Evolutionary conservation across 2,888 invertebrate species (phyloP).

Genomic region (Caenorhabditis sp.): DNA sequence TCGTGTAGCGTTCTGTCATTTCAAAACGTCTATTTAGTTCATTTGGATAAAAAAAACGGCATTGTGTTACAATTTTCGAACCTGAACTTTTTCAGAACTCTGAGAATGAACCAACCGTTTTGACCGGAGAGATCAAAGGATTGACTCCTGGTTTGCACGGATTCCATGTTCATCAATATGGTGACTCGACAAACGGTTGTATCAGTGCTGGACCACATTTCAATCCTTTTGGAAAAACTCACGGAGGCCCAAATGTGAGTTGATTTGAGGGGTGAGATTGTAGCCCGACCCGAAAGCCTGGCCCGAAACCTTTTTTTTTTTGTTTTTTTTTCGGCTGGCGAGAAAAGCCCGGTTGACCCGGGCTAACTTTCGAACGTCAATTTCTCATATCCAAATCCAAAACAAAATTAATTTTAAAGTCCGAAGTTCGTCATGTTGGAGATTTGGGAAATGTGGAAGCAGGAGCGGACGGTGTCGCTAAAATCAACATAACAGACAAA

Average conservation of each 20-base stretch:
- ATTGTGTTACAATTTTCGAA: background rate
- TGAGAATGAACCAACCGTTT: conserved; percentile 53
- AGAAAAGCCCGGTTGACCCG: no score
- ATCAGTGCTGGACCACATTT: conserved; percentile 71
- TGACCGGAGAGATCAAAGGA: conserved; percentile 68
- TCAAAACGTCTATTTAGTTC: no score
- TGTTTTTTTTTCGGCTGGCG: no score
- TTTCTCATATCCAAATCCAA: no score
- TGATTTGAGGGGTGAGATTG: no score
- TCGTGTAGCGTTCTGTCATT: no score
- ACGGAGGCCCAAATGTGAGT: conserved; percentile 70
- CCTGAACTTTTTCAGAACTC: conserved; percentile 37
- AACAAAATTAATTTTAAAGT: no score
- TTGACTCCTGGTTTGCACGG: conserved; percentile 69
- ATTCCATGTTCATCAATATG: conserved; percentile 70
- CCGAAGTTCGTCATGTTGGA: conserved; percentile 70
- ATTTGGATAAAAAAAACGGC: background rate
- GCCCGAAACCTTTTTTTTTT: conserved; percentile 17
- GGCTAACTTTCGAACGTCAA: no score
- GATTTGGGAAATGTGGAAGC: conserved; percentile 70
- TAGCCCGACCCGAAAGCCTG: no score
- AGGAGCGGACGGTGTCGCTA: conserved; percentile 64
- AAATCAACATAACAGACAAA: conserved; percentile 64
- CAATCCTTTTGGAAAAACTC: conserved; percentile 71
- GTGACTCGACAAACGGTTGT: conserved; percentile 71